These are phyloP conservation scores for Acropora tenuis DNA, from an alignment of 64 coral and sea anemone species.

Conservation along the genomic window DNA sequence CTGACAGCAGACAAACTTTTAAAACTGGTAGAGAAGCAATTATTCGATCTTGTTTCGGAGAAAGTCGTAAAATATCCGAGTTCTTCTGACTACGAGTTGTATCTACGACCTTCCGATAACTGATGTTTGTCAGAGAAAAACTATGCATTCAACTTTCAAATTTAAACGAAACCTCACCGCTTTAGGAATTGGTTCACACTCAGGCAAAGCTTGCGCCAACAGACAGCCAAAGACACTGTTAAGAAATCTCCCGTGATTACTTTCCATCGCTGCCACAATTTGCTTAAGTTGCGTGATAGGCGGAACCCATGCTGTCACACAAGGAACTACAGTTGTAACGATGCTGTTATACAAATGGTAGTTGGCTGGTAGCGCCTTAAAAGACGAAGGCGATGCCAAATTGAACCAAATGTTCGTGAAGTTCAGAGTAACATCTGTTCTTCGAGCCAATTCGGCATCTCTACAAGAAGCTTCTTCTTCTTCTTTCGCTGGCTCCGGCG, in stretches of 20 bases:
- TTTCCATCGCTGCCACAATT: conserved; percentile 49
- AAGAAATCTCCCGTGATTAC: conserved; percentile 60
- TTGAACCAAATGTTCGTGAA: conserved; percentile 96
- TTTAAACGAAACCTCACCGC: conserved; percentile 34
- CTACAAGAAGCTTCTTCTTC: conserved; percentile 7
- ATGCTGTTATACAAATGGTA: conserved; percentile 98
- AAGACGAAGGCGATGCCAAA: conserved; percentile 82
- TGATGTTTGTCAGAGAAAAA: no score
- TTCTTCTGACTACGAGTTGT: no score
- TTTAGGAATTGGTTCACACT: conserved; percentile 73
- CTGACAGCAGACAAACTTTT: no score
- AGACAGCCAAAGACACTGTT: conserved; percentile 84
- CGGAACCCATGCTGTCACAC: conserved; percentile 87
- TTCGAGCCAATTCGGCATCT: conserved; percentile 64
- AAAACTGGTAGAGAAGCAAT: no score
- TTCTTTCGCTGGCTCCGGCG: neutral
- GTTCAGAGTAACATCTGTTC: conserved; percentile 67
- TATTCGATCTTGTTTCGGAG: no score
- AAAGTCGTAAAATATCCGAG: no score
- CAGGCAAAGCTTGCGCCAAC: conserved; percentile 90
- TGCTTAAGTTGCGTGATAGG: conserved; percentile 53
- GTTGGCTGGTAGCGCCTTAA: conserved; percentile 88
- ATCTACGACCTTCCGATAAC: no score
- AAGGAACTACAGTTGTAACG: conserved; percentile 89
- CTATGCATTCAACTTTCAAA: neutral